phyloP scores from a whole-genome alignment of 1,140 invertebrate genomes.

The Halyomorpha halys region DNA sequence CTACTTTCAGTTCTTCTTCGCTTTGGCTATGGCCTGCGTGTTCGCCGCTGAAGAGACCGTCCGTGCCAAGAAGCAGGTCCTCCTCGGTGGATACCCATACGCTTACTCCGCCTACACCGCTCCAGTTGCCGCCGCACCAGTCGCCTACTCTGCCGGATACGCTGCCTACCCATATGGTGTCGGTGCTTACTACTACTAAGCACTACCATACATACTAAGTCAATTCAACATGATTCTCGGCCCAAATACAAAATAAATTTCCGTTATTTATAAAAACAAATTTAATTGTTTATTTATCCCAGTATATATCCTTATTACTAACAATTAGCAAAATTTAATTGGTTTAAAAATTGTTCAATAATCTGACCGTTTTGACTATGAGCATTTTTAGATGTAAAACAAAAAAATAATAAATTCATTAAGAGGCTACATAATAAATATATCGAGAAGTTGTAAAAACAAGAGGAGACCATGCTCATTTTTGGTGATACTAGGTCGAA shows the following conservation, averaged over 20 bases:
- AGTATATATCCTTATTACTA: no score
- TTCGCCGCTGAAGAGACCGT: constrained; percentile 21
- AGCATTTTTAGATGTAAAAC: no score
- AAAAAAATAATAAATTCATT: no score
- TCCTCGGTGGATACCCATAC: constrained; percentile 22
- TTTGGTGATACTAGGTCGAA: no score
- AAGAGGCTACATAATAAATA: no score
- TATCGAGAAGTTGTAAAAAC: no score
- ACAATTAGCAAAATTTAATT: background rate
- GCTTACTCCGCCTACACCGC: background rate
- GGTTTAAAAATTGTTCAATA: no score
- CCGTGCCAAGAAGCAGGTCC: constrained; percentile 24
- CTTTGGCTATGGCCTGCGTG: constrained; percentile 21
- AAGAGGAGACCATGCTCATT: no score
- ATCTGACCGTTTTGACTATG: no score
- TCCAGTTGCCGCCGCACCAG: background rate
- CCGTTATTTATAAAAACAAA: background rate
- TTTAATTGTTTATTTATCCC: background rate
- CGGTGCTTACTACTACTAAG: constrained; percentile 17
- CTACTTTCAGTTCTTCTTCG: constrained; percentile 21
- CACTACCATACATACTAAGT: background rate
- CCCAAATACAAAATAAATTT: background rate
- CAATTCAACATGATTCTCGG: background rate
- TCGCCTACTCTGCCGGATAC: constrained; percentile 12
- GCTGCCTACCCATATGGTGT: constrained; percentile 21